phyloP scores from a whole-genome alignment of 2,113 vertebrate species.

The Scalopus aquaticus region DNA sequence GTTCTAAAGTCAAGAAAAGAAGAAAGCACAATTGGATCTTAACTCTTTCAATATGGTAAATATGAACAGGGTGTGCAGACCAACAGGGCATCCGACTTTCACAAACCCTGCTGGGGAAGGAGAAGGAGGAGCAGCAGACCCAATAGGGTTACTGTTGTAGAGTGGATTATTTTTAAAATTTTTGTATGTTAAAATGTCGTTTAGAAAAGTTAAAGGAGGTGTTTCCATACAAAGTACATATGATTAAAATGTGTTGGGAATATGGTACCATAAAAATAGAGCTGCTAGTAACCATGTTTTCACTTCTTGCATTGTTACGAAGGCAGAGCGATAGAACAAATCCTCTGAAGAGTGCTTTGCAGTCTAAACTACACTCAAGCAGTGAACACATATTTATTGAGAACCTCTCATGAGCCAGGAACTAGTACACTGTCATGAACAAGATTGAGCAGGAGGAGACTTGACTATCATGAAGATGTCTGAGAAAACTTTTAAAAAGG shows the following conservation, averaged over 20 bases:
- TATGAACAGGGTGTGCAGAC: neutral
- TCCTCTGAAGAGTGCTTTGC: neutral
- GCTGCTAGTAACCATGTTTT: neutral
- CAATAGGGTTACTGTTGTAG: neutral
- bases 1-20: neutral
- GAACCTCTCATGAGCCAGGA: neutral
- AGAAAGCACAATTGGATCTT: neutral
- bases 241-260: neutral
- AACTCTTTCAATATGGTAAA: neutral
- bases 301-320: neutral
- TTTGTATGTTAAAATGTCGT: neutral
- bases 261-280: neutral
- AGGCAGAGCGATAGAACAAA: neutral
- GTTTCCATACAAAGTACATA: neutral
- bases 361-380: neutral
- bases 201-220: neutral
- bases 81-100: conserved; percentile 11
- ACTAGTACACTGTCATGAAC: neutral
- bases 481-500: neutral
- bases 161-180: neutral
- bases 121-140: neutral
- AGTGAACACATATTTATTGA: neutral
- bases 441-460: neutral
- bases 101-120: neutral
- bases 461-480: neutral